Conservation (phyloP, 2,113 vertebrate species). For the Callocephalon fimbriatum region DNA sequence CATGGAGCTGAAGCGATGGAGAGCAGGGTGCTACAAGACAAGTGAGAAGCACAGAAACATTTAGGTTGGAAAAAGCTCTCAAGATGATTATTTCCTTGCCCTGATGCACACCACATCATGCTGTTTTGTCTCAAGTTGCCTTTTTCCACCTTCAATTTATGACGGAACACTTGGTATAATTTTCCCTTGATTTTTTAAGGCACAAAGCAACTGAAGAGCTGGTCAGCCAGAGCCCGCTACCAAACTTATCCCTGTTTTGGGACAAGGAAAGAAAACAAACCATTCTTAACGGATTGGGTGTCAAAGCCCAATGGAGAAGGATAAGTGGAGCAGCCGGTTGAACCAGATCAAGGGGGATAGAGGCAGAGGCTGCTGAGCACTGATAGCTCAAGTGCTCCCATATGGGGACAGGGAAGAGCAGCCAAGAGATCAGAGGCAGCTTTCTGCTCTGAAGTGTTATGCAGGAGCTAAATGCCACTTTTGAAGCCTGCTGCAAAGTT, state of each 20-base stretch:
- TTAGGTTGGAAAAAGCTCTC: background rate
- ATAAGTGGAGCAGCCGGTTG: background rate
- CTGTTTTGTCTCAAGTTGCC: background rate
- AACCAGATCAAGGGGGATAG: background rate
- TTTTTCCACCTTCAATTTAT: background rate
- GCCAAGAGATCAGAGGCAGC: background rate
- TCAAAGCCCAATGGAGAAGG: background rate
- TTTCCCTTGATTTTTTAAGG: background rate
- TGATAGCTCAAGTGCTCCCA: background rate
- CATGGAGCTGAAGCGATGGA: background rate
- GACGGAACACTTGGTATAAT: background rate
- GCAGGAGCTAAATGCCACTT: background rate
- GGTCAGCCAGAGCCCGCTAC: background rate
- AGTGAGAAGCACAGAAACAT: background rate
- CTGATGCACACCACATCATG: fast-evolving
- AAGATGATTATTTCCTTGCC: background rate
- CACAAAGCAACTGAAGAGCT: background rate
- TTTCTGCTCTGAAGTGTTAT: background rate
- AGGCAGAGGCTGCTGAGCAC: background rate
- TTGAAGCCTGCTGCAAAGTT: background rate
- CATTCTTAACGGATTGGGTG: fast-evolving
- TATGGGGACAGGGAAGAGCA: background rate
- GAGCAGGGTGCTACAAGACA: background rate
- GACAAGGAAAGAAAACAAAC: background rate
- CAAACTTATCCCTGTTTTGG: background rate